These are phyloP conservation scores for Pycnomerus fuliginosus DNA, from an alignment of 2,888 invertebrate genomes.

Conservation along the genomic window DNA sequence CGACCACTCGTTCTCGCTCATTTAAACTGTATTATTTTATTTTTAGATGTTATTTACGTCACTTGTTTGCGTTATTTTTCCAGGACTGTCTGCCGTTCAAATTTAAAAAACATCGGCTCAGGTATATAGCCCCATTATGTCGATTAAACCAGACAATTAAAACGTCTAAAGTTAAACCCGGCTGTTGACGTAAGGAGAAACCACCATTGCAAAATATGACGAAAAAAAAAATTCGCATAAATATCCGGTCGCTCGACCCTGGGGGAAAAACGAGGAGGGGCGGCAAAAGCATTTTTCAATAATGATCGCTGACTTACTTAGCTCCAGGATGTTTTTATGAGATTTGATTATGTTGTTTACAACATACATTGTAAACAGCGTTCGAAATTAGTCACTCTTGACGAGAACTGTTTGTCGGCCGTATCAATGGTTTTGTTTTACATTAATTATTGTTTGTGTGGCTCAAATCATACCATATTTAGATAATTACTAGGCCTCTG, in stretches of 20 bases:
- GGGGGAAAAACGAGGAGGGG: too few relatives aligned
- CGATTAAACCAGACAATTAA: too few relatives aligned
- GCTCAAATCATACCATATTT: too few relatives aligned
- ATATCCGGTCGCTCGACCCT: too few relatives aligned
- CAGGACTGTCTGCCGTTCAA: not conserved
- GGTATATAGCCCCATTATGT: too few relatives aligned
- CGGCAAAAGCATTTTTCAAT: too few relatives aligned
- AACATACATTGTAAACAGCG: conserved; percentile 23
- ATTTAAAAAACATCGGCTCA: too few relatives aligned
- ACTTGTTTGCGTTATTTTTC: conserved; percentile 1
- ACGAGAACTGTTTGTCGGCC: conserved; percentile 17
- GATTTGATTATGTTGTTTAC: conserved; percentile 27
- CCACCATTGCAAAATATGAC: conserved; percentile 4
- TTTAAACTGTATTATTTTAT: not conserved
- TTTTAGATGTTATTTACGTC: not conserved
- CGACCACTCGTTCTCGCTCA: not conserved
- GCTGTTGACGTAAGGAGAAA: not conserved
- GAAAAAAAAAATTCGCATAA: too few relatives aligned
- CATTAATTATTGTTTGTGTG: conserved; percentile 13
- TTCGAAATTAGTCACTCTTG: conserved; percentile 25
- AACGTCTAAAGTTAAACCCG: not conserved
- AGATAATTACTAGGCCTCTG: too few relatives aligned
- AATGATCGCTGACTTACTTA: conserved; percentile 5
- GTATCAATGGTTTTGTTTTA: conserved; percentile 12
- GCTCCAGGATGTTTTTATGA: conserved; percentile 26